Evolutionary conservation across 2,797 vertebrate genomes (phyloP).

Genomic region (Numenius phaeopus): DNA sequence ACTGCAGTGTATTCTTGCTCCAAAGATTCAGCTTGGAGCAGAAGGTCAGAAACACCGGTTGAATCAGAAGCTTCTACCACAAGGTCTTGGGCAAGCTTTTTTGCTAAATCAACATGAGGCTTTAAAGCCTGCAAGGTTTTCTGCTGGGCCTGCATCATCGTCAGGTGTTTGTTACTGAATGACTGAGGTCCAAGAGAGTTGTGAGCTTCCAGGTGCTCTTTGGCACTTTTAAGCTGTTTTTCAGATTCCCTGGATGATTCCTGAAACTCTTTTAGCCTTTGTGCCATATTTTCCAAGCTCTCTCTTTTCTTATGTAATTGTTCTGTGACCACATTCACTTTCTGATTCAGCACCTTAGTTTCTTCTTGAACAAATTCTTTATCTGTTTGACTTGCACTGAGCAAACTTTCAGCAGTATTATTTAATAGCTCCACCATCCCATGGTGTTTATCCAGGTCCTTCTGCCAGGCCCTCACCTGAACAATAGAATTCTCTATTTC

Average conservation of each 20-base stretch:
- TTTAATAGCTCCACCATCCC: constrained; percentile 90
- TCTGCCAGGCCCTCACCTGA: constrained; percentile 89
- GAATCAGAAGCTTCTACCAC: constrained; percentile 88
- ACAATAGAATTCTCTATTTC: constrained; percentile 85
- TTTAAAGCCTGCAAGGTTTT: constrained; percentile 88
- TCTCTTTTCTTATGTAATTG: constrained; percentile 88
- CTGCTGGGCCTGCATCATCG: constrained; percentile 93
- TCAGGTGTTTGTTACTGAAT: constrained; percentile 91
- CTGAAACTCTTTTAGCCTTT: constrained; percentile 91
- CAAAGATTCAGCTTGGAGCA: constrained; percentile 88
- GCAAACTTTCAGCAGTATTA: constrained; percentile 86
- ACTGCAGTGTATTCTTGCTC: constrained; percentile 85
- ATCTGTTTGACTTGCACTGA: constrained; percentile 87
- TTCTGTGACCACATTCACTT: constrained; percentile 85
- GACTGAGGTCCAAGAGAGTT: constrained; percentile 88
- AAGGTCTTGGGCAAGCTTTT: constrained; percentile 87
- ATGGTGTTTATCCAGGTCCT: constrained; percentile 92
- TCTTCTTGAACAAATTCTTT: constrained; percentile 86
- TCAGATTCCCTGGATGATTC: constrained; percentile 87
- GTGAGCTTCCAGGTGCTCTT: constrained; percentile 87
- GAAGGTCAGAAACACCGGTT: constrained; percentile 88
- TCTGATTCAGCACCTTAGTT: constrained; percentile 81
- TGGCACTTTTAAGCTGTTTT: constrained; percentile 86
- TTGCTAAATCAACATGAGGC: constrained; percentile 86
- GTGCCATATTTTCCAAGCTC: constrained; percentile 88